A percentile compares a stretch with the other conserved stretches of the same genome.
Evolutionary conservation across 2,888 invertebrate species (phyloP).

Genomic region (Teinopalpus imperialis): DNA sequence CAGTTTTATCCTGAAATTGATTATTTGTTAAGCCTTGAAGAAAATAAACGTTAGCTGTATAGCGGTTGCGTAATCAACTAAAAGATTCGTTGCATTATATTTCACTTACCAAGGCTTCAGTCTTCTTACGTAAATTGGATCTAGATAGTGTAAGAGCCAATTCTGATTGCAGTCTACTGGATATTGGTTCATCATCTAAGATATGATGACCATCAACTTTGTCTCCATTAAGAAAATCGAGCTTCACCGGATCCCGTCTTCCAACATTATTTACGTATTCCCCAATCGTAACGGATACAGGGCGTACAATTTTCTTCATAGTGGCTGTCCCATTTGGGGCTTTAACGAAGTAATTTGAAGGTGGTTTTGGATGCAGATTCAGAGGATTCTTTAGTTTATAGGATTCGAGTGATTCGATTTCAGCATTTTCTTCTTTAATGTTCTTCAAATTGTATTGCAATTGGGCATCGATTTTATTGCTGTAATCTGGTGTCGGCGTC

Average conservation of each 20-base stretch:
- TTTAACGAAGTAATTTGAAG: constrained; percentile 85
- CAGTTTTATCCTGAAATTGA: constrained; percentile 61
- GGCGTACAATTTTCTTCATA: constrained; percentile 80
- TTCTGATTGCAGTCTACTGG: constrained; percentile 87
- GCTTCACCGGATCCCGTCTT: constrained; percentile 85
- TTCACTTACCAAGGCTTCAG: constrained; percentile 83
- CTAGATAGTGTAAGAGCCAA: constrained; percentile 88
- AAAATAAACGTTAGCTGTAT: constrained; percentile 2
- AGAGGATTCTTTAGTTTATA: constrained; percentile 86
- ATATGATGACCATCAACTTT: constrained; percentile 60
- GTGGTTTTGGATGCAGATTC: constrained; percentile 84
- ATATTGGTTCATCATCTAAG: constrained; percentile 77
- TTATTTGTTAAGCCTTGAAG: constrained; percentile 26
- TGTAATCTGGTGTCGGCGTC: constrained; percentile 70
- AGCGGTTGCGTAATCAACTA: background rate
- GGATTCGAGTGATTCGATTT: constrained; percentile 89
- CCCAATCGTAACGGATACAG: constrained; percentile 87
- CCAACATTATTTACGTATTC: constrained; percentile 83
- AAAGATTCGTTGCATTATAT: background rate
- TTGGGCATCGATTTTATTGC: constrained; percentile 45
- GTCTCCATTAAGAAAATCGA: constrained; percentile 84
- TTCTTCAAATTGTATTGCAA: constrained; percentile 47
- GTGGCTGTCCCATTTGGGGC: constrained; percentile 79
- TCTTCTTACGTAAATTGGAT: constrained; percentile 88
- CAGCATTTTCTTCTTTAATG: constrained; percentile 82